Conservation (phyloP, 2,113 vertebrate species). For the Saimiri boliviensis region DNA sequence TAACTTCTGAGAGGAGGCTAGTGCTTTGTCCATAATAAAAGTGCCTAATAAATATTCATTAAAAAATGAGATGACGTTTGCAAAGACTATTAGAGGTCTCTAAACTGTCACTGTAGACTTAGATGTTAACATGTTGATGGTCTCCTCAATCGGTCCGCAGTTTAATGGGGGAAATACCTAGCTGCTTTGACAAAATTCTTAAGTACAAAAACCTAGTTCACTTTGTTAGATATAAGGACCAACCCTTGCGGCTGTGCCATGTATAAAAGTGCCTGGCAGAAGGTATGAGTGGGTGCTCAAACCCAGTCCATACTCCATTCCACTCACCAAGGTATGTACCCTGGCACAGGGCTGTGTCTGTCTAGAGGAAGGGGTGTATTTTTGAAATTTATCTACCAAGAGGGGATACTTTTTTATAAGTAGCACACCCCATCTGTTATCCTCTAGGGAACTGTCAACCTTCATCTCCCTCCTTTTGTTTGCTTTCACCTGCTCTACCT, state of each 20-base stretch:
- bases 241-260: neutral
- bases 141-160: neutral
- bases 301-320: neutral
- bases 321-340: neutral
- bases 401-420: neutral
- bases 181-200: neutral
- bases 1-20: neutral
- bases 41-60: constrained; percentile 42
- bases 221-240: neutral
- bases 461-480: neutral
- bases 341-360: neutral
- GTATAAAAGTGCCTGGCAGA: neutral
- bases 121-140: neutral
- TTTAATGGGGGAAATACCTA: neutral
- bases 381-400: neutral
- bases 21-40: neutral
- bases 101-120: neutral
- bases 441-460: neutral
- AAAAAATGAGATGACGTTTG: neutral
- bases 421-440: neutral
- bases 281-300: neutral
- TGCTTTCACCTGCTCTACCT: neutral
- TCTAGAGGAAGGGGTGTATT: neutral
- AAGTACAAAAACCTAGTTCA: neutral
- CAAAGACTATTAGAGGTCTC: neutral